phyloP scores from a whole-genome alignment of 2,888 invertebrate species.

The Entomobrya multifasciata region DNA sequence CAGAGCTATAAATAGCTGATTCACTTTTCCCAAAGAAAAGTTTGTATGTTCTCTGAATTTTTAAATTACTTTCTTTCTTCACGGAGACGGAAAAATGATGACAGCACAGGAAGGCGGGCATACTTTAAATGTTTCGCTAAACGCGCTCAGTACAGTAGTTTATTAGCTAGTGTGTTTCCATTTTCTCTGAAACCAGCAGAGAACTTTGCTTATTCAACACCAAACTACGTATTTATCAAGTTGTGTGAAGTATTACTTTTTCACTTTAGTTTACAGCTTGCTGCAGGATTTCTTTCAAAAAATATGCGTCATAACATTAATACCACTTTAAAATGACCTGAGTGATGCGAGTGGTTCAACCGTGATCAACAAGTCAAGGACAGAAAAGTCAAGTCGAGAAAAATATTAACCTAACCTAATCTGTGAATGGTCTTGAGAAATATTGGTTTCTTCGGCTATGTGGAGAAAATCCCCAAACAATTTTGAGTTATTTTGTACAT shows the following conservation, averaged over 20 bases:
- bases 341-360: not conserved
- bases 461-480: too few relatives aligned
- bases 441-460: too few relatives aligned
- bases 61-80: constrained; percentile 24
- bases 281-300: too few relatives aligned
- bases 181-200: not conserved
- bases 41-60: not conserved
- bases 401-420: too few relatives aligned
- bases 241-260: not conserved
- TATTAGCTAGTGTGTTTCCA: not conserved
- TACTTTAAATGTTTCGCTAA: not conserved
- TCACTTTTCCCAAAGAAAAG: not conserved
- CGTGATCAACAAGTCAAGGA: constrained; percentile 25
- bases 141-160: not conserved
- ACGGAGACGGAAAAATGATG: not conserved
- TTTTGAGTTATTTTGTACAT: too few relatives aligned
- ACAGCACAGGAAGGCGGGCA: not conserved
- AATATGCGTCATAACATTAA: not conserved
- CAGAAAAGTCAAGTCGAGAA: not conserved
- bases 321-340: constrained; percentile 1
- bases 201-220: not conserved
- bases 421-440: too few relatives aligned
- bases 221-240: too few relatives aligned
- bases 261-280: not conserved
- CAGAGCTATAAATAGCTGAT: not conserved